phyloP scores from a whole-genome alignment of 2,888 invertebrate species.

The Ischnus inquisitorius region DNA sequence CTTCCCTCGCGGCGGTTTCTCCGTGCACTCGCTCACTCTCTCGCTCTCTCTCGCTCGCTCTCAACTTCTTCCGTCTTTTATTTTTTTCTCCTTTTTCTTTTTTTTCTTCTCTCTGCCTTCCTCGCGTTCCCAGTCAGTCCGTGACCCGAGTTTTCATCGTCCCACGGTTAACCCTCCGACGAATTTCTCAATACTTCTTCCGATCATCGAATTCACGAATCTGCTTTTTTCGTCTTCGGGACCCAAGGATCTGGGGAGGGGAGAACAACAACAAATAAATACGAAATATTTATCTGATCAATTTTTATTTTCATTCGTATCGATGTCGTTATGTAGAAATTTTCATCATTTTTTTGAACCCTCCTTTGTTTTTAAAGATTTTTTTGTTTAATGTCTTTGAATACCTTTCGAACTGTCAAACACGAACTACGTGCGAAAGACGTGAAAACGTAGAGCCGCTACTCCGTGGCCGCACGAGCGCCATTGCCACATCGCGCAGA shows the following conservation, averaged over 20 bases:
- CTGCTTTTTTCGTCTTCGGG: not conserved
- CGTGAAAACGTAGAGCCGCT: constrained; percentile 71
- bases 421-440: constrained; percentile 75
- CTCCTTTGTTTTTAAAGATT: constrained; percentile 12
- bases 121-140: constrained; percentile 68
- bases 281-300: not conserved
- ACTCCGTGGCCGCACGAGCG: constrained; percentile 77
- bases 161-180: constrained; percentile 45
- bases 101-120: constrained; percentile 57
- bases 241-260: not conserved
- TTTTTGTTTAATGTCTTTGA: not conserved
- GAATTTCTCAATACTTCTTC: constrained; percentile 10
- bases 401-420: constrained; percentile 67
- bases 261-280: constrained; percentile 11
- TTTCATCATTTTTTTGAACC: not conserved
- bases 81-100: constrained; percentile 68
- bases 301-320: constrained; percentile 11
- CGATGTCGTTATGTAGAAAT: not conserved
- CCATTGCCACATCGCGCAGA: constrained; percentile 80
- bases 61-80: constrained; percentile 63
- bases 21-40: constrained; percentile 35
- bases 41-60: constrained; percentile 56
- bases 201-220: not conserved
- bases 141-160: constrained; percentile 69
- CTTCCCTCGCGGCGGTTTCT: constrained; percentile 44